phyloP scores from a whole-genome alignment of 2,113 vertebrate genomes.

The Charina bottae region DNA sequence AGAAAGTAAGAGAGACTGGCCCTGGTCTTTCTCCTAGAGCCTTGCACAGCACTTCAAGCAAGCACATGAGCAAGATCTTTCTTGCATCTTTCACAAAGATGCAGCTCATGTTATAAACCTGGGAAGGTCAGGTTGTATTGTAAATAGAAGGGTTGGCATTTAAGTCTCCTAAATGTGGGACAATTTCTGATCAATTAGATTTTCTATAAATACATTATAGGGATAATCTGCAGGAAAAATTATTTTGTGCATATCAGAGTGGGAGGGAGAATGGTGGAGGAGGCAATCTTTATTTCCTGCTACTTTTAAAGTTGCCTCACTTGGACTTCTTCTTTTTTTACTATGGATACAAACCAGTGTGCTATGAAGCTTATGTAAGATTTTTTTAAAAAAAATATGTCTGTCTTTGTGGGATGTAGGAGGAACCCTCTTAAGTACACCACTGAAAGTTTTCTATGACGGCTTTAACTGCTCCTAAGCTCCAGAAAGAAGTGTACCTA shows the following conservation, averaged over 20 bases:
- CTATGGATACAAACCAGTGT: not conserved
- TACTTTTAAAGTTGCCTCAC: slow-evolving; percentile 22
- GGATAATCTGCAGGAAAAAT: slow-evolving; percentile 18
- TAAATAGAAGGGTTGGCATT: slow-evolving; percentile 35
- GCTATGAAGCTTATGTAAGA: slow-evolving; percentile 10
- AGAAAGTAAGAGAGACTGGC: not conserved
- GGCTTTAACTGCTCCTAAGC: not conserved
- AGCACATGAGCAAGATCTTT: not conserved
- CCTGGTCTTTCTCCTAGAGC: not conserved
- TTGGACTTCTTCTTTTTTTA: slow-evolving; percentile 8
- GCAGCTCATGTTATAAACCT: not conserved
- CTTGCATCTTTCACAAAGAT: not conserved
- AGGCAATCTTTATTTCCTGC: slow-evolving; percentile 7
- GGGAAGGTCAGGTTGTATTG: not conserved
- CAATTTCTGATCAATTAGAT: slow-evolving; percentile 53
- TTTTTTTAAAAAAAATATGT: slow-evolving; percentile 11
- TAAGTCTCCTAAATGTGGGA: slow-evolving; percentile 56
- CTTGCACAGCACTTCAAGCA: not conserved
- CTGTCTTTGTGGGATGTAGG: slow-evolving; percentile 19
- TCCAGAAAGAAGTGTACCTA: not conserved
- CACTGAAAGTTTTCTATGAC: not conserved
- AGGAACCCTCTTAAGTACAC: not conserved
- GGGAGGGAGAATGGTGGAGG: slow-evolving; percentile 19
- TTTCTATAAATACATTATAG: slow-evolving; percentile 56
- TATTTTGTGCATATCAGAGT: slow-evolving; percentile 42